A percentile compares a stretch with the other conserved stretches of the same genome.
Evolutionary conservation across 2,113 vertebrate genomes (phyloP).

Genomic region (Henicopernis longicauda): DNA sequence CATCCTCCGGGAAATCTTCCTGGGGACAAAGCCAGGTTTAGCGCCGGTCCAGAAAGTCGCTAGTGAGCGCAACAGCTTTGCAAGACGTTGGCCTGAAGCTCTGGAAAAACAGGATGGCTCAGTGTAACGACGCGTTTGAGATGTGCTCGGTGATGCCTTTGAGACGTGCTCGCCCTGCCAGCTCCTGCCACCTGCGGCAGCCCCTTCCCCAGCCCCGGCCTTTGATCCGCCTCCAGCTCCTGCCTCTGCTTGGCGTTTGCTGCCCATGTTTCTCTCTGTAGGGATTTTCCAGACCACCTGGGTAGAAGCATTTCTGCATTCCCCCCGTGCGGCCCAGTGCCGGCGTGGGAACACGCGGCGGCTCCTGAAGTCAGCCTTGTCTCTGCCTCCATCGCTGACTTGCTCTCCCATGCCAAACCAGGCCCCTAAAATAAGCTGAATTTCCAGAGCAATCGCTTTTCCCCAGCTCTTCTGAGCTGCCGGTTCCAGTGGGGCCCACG

Average conservation of each 20-base stretch:
- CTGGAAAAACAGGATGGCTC: background rate
- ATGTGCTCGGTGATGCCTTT: background rate
- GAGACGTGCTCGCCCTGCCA: background rate
- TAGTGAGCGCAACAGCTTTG: background rate
- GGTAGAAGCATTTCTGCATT: background rate
- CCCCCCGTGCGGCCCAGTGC: background rate
- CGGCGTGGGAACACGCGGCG: background rate
- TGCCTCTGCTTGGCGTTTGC: background rate
- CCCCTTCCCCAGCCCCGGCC: background rate
- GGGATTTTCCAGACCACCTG: conserved; percentile 58
- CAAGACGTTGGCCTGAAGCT: background rate
- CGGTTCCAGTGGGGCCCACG: background rate
- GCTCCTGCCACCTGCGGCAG: conserved; percentile 19
- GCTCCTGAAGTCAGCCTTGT: background rate
- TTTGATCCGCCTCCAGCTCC: background rate
- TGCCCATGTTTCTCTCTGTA: background rate
- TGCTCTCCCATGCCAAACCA: background rate
- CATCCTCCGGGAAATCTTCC: background rate
- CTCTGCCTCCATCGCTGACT: background rate
- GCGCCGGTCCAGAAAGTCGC: fast-evolving
- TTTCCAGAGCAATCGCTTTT: background rate
- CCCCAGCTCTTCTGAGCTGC: background rate
- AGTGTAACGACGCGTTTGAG: background rate
- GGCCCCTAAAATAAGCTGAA: background rate
- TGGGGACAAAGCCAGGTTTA: background rate